phyloP scores from a whole-genome alignment of 2,888 invertebrate species.

The Tachina grossa region DNA sequence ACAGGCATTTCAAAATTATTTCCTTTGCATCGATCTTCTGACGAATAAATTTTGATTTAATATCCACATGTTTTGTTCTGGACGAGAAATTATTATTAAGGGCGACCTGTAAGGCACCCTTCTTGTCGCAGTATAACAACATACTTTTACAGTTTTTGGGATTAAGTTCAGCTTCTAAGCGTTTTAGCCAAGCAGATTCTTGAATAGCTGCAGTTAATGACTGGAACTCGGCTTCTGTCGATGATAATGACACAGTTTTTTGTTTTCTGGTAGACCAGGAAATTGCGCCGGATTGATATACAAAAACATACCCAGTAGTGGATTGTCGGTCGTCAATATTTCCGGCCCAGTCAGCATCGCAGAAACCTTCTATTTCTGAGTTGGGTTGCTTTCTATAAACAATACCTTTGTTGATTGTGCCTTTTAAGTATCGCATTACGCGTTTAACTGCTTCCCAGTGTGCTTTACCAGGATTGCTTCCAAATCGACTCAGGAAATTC shows the following conservation, averaged over 20 bases:
- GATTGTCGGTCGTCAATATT: background rate
- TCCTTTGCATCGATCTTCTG: background rate
- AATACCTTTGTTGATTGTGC: conserved; percentile 39
- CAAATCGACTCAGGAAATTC: conserved; percentile 59
- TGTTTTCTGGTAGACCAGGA: conserved; percentile 20
- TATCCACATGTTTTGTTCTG: conserved; percentile 1
- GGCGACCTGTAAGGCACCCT: too few species aligned
- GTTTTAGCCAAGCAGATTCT: conserved; percentile 37
- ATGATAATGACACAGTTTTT: background rate
- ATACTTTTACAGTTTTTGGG: background rate
- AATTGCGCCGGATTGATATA: conserved; percentile 13
- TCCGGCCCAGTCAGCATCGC: conserved; percentile 58
- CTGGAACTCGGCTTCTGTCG: background rate
- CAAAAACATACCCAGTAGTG: background rate
- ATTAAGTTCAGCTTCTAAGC: background rate
- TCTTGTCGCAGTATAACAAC: background rate
- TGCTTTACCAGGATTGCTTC: conserved; percentile 31
- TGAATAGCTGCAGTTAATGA: conserved; percentile 52
- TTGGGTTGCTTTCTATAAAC: conserved; percentile 33
- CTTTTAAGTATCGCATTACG: conserved; percentile 28
- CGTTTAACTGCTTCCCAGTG: too few species aligned
- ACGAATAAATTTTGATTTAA: background rate
- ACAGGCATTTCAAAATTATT: background rate
- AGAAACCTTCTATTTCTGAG: conserved; percentile 39
- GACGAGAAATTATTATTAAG: too few species aligned